Evolutionary conservation across 2,888 invertebrate species (phyloP), one percentile per base, ranked within the genome.

Genomic region (Athalia rosae): DNA sequence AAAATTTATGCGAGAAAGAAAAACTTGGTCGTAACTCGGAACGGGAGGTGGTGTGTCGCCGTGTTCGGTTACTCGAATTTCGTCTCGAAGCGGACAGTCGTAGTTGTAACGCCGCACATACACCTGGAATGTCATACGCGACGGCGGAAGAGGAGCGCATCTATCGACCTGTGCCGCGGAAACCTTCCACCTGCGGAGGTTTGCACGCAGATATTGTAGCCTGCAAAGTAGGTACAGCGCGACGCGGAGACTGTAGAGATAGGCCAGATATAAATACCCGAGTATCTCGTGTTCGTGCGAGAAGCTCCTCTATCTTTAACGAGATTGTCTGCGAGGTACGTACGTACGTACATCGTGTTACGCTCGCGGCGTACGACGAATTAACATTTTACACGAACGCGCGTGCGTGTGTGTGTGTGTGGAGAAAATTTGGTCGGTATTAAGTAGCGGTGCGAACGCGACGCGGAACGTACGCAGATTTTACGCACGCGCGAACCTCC

Each of bases 131-230:
- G 8, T 58, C 13, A 58, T 4, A 58, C 43, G 45, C 71, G 13
- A 58, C 71, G 56, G 13, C 45, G 56, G 28, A 28, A 28, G 28
- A 28, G 28, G 58, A 71, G 45, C 56, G 43, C 58, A 58, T 58
- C 45, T 58, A 58, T 71, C 71, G 58, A 71, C 71, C 71, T 58
- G 71, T 43, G 58, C 71, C 53, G 28, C n/a, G 67, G 41, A 53
- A 50, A 67, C 50, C 67, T 67, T 9, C 4, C 7, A 28, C 28
- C 28, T 28, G 28, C 28, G 28, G 2, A 28, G 28, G 28, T 28
- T 28, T n/a, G n/a, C 28, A 28, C n/a, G n/a, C 28, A 28, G 28
- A 28, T 28, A 28, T 28, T 28, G 28, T 28, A 28, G 28, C 28
- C 28, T 28, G 28, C 28, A 28, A 28, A 28, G 28, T 28, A 28